Percentiles rank a stretch among this genome's conserved stretches.
These are phyloP conservation scores for Baccha elongata DNA, from an alignment of 2,888 invertebrate genomes.

Conservation along the genomic window DNA sequence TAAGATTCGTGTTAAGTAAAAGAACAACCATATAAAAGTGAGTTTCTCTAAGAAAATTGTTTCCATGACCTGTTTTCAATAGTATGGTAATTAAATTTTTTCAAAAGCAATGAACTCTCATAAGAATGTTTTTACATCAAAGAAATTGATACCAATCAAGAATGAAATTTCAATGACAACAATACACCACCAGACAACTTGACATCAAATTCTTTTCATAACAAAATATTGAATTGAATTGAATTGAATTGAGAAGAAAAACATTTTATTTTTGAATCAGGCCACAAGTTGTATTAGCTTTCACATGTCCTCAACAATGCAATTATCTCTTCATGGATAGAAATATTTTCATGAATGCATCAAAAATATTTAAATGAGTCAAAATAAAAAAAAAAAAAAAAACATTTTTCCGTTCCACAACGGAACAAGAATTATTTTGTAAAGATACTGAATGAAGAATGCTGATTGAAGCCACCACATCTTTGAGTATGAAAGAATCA, in stretches of 20 bases:
- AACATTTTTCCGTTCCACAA: conserved; percentile 15
- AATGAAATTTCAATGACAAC: conserved; percentile 31
- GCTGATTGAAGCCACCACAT: conserved; percentile 40
- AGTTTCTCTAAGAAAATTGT: neutral
- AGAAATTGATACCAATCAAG: conserved; percentile 32
- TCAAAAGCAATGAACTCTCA: conserved; percentile 1
- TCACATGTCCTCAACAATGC: conserved; percentile 47
- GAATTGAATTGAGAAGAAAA: conserved; percentile 14
- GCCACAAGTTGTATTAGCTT: conserved; percentile 7
- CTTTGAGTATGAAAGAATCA: conserved; percentile 22
- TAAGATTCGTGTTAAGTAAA: neutral
- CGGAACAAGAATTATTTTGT: conserved; percentile 44
- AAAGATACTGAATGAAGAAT: conserved; percentile 12
- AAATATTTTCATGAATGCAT: conserved; percentile 41
- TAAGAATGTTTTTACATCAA: conserved; percentile 1
- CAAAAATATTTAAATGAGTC: conserved; percentile 50
- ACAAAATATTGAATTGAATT: too few relatives aligned
- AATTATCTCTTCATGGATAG: conserved; percentile 29
- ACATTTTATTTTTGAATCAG: neutral
- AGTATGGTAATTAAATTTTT: conserved; percentile 14
- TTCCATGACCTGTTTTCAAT: conserved; percentile 5
- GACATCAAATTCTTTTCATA: conserved; percentile 48
- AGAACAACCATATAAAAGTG: neutral
- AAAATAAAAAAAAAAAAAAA: neutral
- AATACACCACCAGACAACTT: conserved; percentile 53